A percentile compares a stretch with the other conserved stretches of the same genome.
Conservation (phyloP, 2,888 invertebrate genomes). For the Orthosia incerta region DNA sequence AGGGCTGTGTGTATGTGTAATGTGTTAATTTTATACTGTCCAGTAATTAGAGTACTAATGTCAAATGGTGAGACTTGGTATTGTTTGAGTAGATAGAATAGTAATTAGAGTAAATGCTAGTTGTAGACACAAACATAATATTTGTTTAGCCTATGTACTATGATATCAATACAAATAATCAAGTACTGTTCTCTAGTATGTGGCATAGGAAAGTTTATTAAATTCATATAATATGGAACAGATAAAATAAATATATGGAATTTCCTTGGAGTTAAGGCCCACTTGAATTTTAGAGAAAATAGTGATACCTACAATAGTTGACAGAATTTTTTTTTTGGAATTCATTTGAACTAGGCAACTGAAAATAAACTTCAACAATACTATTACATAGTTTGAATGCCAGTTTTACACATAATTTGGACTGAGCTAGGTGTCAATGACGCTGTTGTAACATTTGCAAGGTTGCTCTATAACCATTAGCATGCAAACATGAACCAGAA, state of each 20-base stretch:
- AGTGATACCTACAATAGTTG: not conserved
- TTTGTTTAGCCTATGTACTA: conserved; percentile 37
- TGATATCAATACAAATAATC: conserved; percentile 34
- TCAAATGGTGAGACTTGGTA: conserved; percentile 38
- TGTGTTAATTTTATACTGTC: conserved; percentile 43
- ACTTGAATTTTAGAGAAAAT: conserved; percentile 12
- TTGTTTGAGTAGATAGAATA: conserved; percentile 21
- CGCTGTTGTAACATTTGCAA: conserved; percentile 43
- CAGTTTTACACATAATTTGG: conserved; percentile 33
- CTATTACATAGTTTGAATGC: conserved; percentile 6
- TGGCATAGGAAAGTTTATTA: conserved; percentile 9
- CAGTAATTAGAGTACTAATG: conserved; percentile 48
- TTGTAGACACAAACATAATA: conserved; percentile 37
- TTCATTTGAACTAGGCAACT: not conserved
- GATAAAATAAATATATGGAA: not conserved
- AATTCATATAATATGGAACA: not conserved
- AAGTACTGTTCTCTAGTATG: conserved; percentile 21
- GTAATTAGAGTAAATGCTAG: conserved; percentile 32
- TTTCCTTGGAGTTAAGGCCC: conserved; percentile 1
- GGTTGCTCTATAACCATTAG: conserved; percentile 45
- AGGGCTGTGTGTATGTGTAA: conserved; percentile 16
- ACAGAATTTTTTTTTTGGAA: no score
- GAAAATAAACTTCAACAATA: not conserved
- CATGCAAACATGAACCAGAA: conserved; percentile 25
- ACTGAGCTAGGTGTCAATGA: conserved; percentile 35